Base-by-base conservation (phyloP, 2,113 vertebrate species). In the Ranitomeya imitator region DNA sequence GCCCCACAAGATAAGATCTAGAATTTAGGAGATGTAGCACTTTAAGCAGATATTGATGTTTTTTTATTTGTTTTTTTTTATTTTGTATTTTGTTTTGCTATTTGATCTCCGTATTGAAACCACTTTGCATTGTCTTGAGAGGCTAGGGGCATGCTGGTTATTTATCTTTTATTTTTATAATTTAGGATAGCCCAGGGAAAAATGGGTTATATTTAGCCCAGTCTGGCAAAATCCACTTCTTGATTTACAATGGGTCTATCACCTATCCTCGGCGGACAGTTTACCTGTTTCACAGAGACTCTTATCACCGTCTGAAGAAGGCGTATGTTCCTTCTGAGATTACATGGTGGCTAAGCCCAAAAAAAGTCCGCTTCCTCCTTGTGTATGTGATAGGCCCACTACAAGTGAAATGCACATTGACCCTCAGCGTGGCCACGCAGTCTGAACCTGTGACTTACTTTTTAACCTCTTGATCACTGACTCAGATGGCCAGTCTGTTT, bases 341-440 rank as follows among this genome's bases (percentile, higher is more conserved):
- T 7, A 6, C 23, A 13, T 15, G 6, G 6, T 78, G 52, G 2
- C 21, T 57, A 52, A 23, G 9, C 51, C 77, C 5, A 19, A 54
- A 14, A 26, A 57, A 6, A 37, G n/a, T 26, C 82, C 26, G 21
- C 65, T 55, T 71, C 23, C 79, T 19, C 79, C 19, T 14, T 69
- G 61, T 83, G 61, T 84, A 84, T 21, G 18, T 71, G 63, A 69
- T 8, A 71, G 16, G 65, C 71, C 82, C n/a, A 55, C 63, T 84
- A 10, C 52, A 71, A 21, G 71, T 78, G 59, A 88, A 55, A 65
- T 89, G 87, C 73, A 84, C 82, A 79, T 89, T 69, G 87, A 79
- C 1, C 73, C 71, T 85, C 65, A 81, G 78, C 77, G 37, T 84
- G 61, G 16, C 52, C 37, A 15, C 45, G 12, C 67, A 81, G 71